Evolutionary conservation across 2,797 vertebrate genomes (phyloP), one percentile per base, ranked within the genome.

Genomic region (Sebastes variabilis): DNA sequence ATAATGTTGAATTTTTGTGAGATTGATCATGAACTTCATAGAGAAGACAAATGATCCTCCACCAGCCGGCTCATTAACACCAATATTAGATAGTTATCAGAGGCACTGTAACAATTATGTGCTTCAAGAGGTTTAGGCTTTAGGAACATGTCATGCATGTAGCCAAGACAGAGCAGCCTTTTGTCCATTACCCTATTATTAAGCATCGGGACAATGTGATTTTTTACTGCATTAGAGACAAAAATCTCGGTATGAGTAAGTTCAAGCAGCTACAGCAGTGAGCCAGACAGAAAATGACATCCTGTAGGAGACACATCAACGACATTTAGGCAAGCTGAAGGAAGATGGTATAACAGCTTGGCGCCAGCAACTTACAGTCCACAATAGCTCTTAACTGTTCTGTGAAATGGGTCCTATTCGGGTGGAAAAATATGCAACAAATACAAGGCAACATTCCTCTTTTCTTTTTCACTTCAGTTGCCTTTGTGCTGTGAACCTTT

Each of bases 171-270:
- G 42, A 80, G 82, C n/a, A 78, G 80, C 80, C 62, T 52, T 87
- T 91, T 86, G 85, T 79, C 79, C 75, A 71, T 88, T 77, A 82
- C 77, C 77, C 87, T 72, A 85, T 90, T 89, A 90, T 87, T 75
- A 89, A 81, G 67, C 84, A 74, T 59, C n/a, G 61, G 90, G 89
- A 86, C 67, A 72, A 72, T 74, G 60, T 86, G 87, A 82, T 88
- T 87, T 74, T 82, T 72, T 64, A 77, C 79, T 81, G 84, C 65
- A 70, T 49, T 82, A 34, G 69, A 85, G 75, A 85, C 77, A 85
- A 82, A 91, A 85, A 42, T 69, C 80, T 70, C 78, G 85, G 86
- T 74, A 30, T 76, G 81, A 87, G 77, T 59, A 16, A 79, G 75
- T 73, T 86, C 76, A 76, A 85, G 58, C 62, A 75, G 75, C 72